phyloP scores from a whole-genome alignment of 2,888 invertebrate species.

The Listrodromus nycthemerus region DNA sequence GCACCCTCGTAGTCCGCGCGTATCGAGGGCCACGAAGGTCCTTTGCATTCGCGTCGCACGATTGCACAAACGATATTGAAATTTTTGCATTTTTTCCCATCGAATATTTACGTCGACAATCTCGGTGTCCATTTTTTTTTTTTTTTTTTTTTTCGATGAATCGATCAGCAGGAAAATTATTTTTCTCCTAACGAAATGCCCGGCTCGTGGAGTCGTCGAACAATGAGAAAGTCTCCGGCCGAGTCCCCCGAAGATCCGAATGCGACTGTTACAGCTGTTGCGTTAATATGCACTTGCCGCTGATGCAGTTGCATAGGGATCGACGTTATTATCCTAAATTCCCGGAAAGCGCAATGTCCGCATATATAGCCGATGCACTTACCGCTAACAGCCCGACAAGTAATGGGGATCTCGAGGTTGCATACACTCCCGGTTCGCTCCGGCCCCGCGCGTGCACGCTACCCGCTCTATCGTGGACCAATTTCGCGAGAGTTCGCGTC shows the following conservation, averaged over 20 bases:
- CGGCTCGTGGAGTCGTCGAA: neutral
- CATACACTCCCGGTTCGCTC: constrained; percentile 16
- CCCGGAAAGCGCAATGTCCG: constrained; percentile 22
- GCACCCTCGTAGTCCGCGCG: constrained; percentile 8
- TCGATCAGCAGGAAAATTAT: too few relatives aligned
- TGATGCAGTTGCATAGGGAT: constrained; percentile 6
- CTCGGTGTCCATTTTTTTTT: neutral
- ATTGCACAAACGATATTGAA: neutral
- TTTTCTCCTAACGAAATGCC: neutral
- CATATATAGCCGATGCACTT: constrained; percentile 71
- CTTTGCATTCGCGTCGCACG: constrained; percentile 2
- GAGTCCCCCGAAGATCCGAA: neutral
- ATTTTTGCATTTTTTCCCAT: neutral
- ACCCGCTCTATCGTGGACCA: constrained; percentile 31
- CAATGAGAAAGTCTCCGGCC: neutral
- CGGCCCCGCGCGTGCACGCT: neutral
- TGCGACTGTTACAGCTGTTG: neutral
- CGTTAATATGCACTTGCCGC: constrained; percentile 14
- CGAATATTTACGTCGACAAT: constrained; percentile 19
- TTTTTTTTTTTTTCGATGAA: too few relatives aligned
- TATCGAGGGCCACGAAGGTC: constrained; percentile 17
- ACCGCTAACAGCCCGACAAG: constrained; percentile 72
- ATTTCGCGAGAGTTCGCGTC: constrained; percentile 48
- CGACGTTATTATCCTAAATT: constrained; percentile 17
- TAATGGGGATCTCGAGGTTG: constrained; percentile 68